These are phyloP conservation scores for Drosophila falleni DNA, from an alignment of 2,888 invertebrate genomes.

Conservation along the genomic window DNA sequence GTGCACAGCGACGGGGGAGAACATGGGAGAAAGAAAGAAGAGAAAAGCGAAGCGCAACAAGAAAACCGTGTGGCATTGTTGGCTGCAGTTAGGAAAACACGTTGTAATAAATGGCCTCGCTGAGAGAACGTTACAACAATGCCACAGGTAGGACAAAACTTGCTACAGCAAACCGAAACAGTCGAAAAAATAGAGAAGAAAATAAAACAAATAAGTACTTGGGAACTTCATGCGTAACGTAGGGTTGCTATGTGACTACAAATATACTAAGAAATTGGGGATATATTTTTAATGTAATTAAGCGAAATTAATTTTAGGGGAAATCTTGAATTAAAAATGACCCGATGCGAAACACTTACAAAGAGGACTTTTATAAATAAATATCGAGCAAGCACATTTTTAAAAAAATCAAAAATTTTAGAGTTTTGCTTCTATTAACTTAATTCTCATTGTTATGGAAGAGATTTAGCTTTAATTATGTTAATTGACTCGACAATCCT, in stretches of 20 bases:
- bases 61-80: constrained; percentile 71
- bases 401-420: not conserved
- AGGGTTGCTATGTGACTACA: constrained; percentile 28
- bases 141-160: constrained; percentile 45
- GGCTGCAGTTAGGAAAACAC: constrained; percentile 64
- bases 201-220: constrained; percentile 1
- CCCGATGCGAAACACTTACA: not conserved
- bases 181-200: not conserved
- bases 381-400: not conserved
- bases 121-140: constrained; percentile 37
- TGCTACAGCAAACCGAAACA: constrained; percentile 7
- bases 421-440: not conserved
- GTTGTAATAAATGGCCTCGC: constrained; percentile 71
- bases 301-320: not conserved
- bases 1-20: constrained; percentile 26
- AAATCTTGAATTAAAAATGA: not conserved
- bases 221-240: not conserved
- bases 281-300: constrained; percentile 12
- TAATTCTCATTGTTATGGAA: constrained; percentile 1
- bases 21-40: not conserved
- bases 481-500: constrained; percentile 7
- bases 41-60: constrained; percentile 35
- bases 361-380: not conserved
- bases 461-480: constrained; percentile 1
- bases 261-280: not conserved